These are phyloP conservation scores for Siniperca knerii DNA, from an alignment of 2,113 vertebrate genomes.

Conservation along the genomic window DNA sequence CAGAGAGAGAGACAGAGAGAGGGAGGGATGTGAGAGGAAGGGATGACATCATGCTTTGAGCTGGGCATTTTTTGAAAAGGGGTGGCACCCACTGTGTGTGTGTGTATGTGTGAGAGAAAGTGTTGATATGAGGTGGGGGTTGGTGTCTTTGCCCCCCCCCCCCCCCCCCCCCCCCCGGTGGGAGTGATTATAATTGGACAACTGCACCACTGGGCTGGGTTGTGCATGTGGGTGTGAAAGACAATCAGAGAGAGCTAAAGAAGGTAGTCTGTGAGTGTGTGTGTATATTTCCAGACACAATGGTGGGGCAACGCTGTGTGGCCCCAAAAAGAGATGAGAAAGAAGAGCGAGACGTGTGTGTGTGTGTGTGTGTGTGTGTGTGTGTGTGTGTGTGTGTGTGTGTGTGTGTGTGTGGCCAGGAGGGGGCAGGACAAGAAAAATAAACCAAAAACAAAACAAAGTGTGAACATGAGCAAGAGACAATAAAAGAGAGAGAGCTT, in stretches of 20 bases:
- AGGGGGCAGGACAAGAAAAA: neutral
- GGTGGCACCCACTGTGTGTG: conserved; percentile 59
- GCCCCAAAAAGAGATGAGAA: conserved; percentile 25
- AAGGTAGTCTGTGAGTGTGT: conserved; percentile 28
- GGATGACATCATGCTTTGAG: conserved; percentile 82
- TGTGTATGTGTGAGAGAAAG: conserved; percentile 10
- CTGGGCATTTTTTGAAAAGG: conserved; percentile 52
- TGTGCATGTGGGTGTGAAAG: conserved; percentile 34
- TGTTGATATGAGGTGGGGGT: conserved; percentile 38
- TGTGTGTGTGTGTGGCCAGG: neutral
- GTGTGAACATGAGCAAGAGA: conserved; percentile 23
- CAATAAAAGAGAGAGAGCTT: conserved; percentile 26
- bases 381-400: neutral
- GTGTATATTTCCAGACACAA: conserved; percentile 51
- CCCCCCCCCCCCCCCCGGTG: neutral
- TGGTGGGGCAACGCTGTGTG: conserved; percentile 23
- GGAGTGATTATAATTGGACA: conserved; percentile 69
- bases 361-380: neutral
- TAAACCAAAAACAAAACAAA: neutral
- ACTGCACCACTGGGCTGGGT: conserved; percentile 37
- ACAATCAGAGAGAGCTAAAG: conserved; percentile 39
- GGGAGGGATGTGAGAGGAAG: conserved; percentile 45
- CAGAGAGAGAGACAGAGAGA: conserved; percentile 47
- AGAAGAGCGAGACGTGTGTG: neutral
- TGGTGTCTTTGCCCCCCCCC: conserved; percentile 1